Evolutionary conservation across 1,140 invertebrate genomes (phyloP), one percentile per base, ranked within the genome.

Genomic region (Cecropterus lyciades): DNA sequence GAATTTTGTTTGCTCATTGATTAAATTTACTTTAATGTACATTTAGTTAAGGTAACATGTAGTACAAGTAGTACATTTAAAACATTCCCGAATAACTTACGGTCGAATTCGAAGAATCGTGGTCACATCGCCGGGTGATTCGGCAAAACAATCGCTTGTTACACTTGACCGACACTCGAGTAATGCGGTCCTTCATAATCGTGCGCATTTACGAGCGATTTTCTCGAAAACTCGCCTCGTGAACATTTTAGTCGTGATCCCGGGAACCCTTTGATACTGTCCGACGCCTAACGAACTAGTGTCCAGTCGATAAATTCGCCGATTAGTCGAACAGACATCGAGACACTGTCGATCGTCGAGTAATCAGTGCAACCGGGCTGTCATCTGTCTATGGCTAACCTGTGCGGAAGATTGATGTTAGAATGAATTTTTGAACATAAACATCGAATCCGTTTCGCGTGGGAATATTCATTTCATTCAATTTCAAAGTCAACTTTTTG

Each of bases 231-330:
- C 65, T 72, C 62, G 57, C 70, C 68, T 73, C 74, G 75, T 79
- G 79, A 83, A 82, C 78, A 75, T 77, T 81, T 70, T 67, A 77
- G 84, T 86, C 86, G 84, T 88, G 85, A 86, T 80, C 77, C 69
- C 65, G 46, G 70, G 66, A 75, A 80, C 63, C 75, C 80, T 89
- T 87, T 86, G 87, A 86, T 82, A 70, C 66, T 67, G 48, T 63
- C 82, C 81, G 82, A 81, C 84, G 57, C 75, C 79, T 80, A 85
- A 85, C 81, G 72, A 83, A 85, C 75, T 73, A 67, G 75, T 74
- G 74, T 72, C 72, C 69, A 67, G 75, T 67, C 75, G 81, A 83
- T 86, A 81, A 80, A 80, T 78, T 75, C 73, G 59, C 69, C 73
- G 84, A 85, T 88, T 85, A 86, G 77, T 84, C 68, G 59, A 57